A percentile compares a stretch with the other conserved stretches of the same genome.
phyloP scores from a whole-genome alignment of 2,797 vertebrate genomes.

The Rhinogobio ventralis region DNA sequence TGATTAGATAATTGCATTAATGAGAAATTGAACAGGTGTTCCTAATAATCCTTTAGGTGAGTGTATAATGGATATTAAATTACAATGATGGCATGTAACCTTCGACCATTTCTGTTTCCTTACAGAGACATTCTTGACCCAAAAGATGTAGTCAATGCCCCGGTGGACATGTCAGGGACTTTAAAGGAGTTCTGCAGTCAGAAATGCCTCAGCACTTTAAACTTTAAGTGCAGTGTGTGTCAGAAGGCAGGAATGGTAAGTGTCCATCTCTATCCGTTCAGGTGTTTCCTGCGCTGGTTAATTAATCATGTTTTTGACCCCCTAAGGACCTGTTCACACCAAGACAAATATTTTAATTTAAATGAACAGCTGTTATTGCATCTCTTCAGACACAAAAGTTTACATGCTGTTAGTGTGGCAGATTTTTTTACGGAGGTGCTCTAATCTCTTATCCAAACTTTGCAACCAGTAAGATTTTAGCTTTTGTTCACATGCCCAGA shows the following conservation, averaged over 20 bases:
- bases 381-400: background rate
- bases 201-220: conserved; percentile 86
- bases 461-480: too few relatives aligned
- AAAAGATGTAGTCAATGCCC: conserved; percentile 89
- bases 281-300: background rate
- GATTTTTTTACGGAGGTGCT: background rate
- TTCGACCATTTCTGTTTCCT: background rate
- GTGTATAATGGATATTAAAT: too few relatives aligned
- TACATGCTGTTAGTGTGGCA: background rate
- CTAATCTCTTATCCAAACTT: background rate
- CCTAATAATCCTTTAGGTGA: too few relatives aligned
- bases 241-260: conserved; percentile 87
- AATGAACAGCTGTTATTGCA: background rate
- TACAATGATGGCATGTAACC: background rate
- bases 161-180: conserved; percentile 84
- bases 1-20: too few relatives aligned
- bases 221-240: conserved; percentile 92
- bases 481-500: too few relatives aligned
- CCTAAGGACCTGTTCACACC: background rate
- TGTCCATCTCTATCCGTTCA: background rate
- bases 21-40: too few relatives aligned
- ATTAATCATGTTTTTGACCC: background rate
- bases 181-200: conserved; percentile 95
- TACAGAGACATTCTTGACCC: conserved; percentile 87
- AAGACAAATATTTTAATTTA: background rate